Base-by-base conservation (phyloP, 2,113 vertebrate genomes). In the Leptodactylus fuscus region DNA sequence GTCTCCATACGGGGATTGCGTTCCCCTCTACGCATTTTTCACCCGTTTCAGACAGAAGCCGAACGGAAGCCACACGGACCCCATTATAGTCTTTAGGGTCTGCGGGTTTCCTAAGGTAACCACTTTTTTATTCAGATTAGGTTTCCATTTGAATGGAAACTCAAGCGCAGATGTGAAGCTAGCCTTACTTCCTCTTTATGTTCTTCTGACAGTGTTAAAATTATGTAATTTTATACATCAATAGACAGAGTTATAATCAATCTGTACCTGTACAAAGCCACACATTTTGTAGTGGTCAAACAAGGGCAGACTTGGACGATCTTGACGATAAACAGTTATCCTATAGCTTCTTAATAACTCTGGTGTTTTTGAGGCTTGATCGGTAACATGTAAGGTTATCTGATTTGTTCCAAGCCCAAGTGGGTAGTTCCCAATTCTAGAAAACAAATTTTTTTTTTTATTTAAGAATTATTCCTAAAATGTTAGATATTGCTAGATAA, bases 301-400 rank as follows among this genome's bases (percentile, higher is more conserved):
- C 88, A 97, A 94, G 20, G 97, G 98, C 85, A 99, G 92, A 86
- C 96, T 97, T 75, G 98, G 97, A 1, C 96, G 96, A 85, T 94
- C 95, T 87, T 99, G 97, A 16, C 98, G 93, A 87, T 90, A 93
- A 87, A 99, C 86, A 73, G 94, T 94, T 81, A 99, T 90, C 81
- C 92, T 98, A 91, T 99, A 99, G 18, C 91, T 96, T 84, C 93
- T 91, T 88, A 97, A 88, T 88, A 93, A 85, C 9, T 93, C 91
- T 1, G 92, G 90, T 41, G 80, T 90, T 48, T 49, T 6, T 22
- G 88, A 48, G 0, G 88, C 91, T 36, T 90, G 89, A 53, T 96
- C 95, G 55, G 91, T 94, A 86, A 98, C 88, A 34, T 97, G 85
- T 91, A 98, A 80, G 78, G 91, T 91, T 85, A 98, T 94, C 90